phyloP scores from a whole-genome alignment of 1,140 invertebrate species.

The Campoletis sonorensis region DNA sequence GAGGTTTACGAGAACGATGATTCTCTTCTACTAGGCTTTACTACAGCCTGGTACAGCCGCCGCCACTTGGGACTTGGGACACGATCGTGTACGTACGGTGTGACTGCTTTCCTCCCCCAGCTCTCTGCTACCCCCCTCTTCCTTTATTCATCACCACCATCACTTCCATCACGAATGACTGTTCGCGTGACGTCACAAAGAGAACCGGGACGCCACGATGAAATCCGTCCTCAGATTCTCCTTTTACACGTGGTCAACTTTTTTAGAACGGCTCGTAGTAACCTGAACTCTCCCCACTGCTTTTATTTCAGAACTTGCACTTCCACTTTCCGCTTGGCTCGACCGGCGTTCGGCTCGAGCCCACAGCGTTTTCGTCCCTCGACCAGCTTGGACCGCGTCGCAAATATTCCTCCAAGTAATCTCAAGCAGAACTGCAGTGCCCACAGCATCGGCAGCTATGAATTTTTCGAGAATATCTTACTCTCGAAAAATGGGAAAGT shows the following conservation, averaged over 20 bases:
- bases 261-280: slow-evolving; percentile 4
- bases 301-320: neutral
- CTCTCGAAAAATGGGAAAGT: no score
- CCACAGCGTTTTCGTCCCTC: slow-evolving; percentile 1
- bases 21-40: slow-evolving; percentile 29
- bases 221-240: neutral
- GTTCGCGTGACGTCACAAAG: slow-evolving; percentile 40
- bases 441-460: neutral
- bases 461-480: neutral
- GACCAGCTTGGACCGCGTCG: neutral
- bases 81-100: neutral
- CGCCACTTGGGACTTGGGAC: slow-evolving; percentile 13
- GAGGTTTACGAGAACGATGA: slow-evolving; percentile 22
- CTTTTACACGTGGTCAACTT: neutral
- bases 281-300: neutral
- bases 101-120: slow-evolving; percentile 3
- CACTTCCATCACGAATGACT: slow-evolving; percentile 23
- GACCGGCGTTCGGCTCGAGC: neutral
- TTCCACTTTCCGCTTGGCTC: neutral
- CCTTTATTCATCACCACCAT: slow-evolving; percentile 26
- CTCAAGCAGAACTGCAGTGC: neutral
- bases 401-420: neutral
- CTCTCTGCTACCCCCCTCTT: neutral
- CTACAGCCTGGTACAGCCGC: slow-evolving; percentile 12
- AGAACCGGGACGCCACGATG: slow-evolving; percentile 16